These are phyloP conservation scores for Cephus pulcher DNA, from an alignment of 2,888 invertebrate genomes.

Conservation along the genomic window DNA sequence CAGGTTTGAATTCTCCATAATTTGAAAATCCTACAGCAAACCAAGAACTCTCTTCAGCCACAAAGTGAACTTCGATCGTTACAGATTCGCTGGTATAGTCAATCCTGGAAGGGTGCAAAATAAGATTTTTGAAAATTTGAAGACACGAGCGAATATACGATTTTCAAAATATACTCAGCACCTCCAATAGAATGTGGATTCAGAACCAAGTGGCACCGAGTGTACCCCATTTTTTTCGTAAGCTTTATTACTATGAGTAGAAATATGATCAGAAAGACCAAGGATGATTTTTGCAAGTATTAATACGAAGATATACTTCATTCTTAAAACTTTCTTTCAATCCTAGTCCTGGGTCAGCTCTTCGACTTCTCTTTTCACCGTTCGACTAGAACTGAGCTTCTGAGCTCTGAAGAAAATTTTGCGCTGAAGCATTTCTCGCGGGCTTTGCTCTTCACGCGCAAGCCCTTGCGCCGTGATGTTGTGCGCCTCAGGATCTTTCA, in stretches of 20 bases:
- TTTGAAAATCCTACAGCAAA: constrained; percentile 90
- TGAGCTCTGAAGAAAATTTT: neutral
- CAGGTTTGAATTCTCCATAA: constrained; percentile 77
- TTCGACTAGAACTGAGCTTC: neutral
- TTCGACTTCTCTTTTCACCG: neutral
- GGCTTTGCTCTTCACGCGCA: neutral
- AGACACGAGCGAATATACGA: neutral
- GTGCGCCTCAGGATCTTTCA: neutral
- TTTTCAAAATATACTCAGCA: constrained; percentile 24
- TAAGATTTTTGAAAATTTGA: neutral
- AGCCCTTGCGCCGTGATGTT: neutral
- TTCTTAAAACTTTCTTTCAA: neutral
- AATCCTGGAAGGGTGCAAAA: constrained; percentile 39
- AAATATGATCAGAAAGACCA: constrained; percentile 26
- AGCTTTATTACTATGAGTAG: neutral
- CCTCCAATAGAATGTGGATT: constrained; percentile 61
- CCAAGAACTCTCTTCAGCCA: constrained; percentile 70
- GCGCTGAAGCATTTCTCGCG: neutral
- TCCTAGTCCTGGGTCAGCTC: neutral
- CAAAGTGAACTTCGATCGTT: constrained; percentile 55
- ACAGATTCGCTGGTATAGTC: constrained; percentile 50
- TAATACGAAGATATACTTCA: neutral
- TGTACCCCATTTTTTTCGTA: constrained; percentile 37
- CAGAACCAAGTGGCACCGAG: constrained; percentile 58
- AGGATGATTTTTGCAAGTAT: constrained; percentile 8